Evolutionary conservation across 2,888 invertebrate species (phyloP), one percentile per base, ranked within the genome.

Genomic region (Drosophila falleni): DNA sequence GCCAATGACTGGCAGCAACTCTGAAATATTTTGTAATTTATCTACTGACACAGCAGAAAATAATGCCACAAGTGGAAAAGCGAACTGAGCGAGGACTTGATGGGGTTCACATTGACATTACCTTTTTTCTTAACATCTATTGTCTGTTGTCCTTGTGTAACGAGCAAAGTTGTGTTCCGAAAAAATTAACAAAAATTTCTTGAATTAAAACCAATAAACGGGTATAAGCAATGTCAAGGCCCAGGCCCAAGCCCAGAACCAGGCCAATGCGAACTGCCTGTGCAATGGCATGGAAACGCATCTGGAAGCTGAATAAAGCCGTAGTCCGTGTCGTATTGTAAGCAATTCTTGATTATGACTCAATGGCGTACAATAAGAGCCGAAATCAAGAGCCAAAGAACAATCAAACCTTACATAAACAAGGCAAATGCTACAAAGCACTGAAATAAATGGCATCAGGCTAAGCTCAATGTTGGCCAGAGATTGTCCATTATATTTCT

Each of bases 41-140:
- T 86, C 89, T 88, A 89, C 85, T 86, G 80, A 86, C 89, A 77
- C 73, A 83, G 89, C 85, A 86, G 59, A 88, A 88, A 88, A 86
- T 88, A 85, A 85, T 86, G 83, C 85, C 76, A 86, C 73, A 81
- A 85, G 72, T 79, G 87, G 58, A 41, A 49, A 39, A 55, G 33
- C 41, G 44, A 51, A 19, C 39, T 50, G 15, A 58, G 35, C 35
- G 26, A 46, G 42, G 26, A 59, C 26, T 50, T 41, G 64, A 51
- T 60, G 68, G 63, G 58, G 66, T 67, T 72, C 35, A 58, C 51
- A 55, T 63, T 77, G 68, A 67, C 68, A 69, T 67, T 69, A 67
- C 55, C 69, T 62, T 68, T 39, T 42, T 16, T 35, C n/a, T 42
- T 49, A 15, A 6, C 29, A n/a, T 35, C 13, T 37, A 42, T 46